These are phyloP conservation scores for Andrena trimmerana DNA, from an alignment of 2,888 invertebrate species.

Conservation along the genomic window DNA sequence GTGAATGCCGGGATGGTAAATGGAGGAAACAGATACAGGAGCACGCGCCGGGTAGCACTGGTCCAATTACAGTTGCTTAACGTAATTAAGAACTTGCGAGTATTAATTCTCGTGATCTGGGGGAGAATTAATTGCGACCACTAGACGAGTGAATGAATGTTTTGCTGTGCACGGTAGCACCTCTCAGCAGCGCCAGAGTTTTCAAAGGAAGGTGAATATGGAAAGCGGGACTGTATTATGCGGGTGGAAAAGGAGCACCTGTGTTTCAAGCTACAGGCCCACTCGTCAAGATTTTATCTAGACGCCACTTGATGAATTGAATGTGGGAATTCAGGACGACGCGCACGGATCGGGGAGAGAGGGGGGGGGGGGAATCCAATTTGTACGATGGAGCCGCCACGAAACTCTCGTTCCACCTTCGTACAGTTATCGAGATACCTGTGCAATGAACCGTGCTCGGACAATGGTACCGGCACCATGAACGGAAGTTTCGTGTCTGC, in stretches of 20 bases:
- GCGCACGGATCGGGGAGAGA: background rate
- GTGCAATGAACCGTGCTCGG: constrained; percentile 16
- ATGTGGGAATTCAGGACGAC: background rate
- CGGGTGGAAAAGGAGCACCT: no score
- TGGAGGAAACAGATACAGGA: background rate
- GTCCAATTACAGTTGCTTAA: constrained; percentile 25
- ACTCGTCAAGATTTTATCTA: no score
- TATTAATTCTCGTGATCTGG: background rate
- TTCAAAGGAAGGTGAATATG: no score
- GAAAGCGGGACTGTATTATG: no score
- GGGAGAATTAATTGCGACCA: background rate
- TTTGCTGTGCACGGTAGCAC: no score
- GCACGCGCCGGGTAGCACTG: background rate
- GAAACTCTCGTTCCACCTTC: constrained; percentile 5
- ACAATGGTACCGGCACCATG: constrained; percentile 16
- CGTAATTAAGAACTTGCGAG: background rate
- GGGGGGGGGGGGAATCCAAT: background rate
- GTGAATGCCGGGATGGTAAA: background rate
- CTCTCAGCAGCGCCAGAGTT: no score
- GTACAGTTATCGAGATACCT: constrained; percentile 19
- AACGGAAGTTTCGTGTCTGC: constrained; percentile 23
- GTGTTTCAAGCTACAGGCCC: no score
- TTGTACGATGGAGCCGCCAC: background rate
- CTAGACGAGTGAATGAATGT: no score
- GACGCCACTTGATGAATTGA: constrained; percentile 10